phyloP scores from a whole-genome alignment of 2,113 vertebrate species.

The Phycodurus eques region DNA sequence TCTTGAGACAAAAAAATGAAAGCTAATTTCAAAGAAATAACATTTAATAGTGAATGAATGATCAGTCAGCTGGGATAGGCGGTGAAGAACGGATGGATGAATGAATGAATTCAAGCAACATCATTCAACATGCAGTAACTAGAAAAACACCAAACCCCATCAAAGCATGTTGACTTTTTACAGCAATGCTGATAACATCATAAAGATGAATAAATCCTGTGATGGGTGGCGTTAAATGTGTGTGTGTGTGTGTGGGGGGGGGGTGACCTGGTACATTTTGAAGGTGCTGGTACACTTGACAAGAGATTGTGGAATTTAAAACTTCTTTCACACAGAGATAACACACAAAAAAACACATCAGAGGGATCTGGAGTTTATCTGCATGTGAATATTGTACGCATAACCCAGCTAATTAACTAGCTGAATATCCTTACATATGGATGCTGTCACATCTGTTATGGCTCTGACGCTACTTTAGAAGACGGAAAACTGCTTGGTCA shows the following conservation, averaged over 20 bases:
- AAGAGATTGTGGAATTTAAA: slow-evolving; percentile 1
- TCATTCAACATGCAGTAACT: slow-evolving; percentile 72
- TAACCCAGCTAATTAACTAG: no score
- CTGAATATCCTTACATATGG: no score
- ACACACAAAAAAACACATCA: no score
- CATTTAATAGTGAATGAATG: slow-evolving; percentile 73
- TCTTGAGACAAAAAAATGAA: neutral
- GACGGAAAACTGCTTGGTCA: no score
- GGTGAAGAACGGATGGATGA: no score
- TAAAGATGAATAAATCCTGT: slow-evolving; percentile 28
- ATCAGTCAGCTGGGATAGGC: slow-evolving; percentile 9
- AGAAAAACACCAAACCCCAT: slow-evolving; percentile 49
- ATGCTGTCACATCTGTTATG: no score
- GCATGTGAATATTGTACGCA: no score
- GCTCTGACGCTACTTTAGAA: no score
- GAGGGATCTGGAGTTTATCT: no score
- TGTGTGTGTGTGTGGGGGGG: slow-evolving; percentile 43
- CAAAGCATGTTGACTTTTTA: slow-evolving; percentile 34
- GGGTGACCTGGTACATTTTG: slow-evolving; percentile 42
- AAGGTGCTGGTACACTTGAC: slow-evolving; percentile 17
- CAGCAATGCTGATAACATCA: neutral
- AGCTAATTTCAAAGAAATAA: slow-evolving; percentile 36
- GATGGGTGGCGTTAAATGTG: slow-evolving; percentile 56
- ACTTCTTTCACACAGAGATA: no score
- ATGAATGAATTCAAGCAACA: slow-evolving; percentile 63